These are phyloP conservation scores for Thermophis baileyi DNA, from an alignment of 2,113 vertebrate species.

Conservation along the genomic window DNA sequence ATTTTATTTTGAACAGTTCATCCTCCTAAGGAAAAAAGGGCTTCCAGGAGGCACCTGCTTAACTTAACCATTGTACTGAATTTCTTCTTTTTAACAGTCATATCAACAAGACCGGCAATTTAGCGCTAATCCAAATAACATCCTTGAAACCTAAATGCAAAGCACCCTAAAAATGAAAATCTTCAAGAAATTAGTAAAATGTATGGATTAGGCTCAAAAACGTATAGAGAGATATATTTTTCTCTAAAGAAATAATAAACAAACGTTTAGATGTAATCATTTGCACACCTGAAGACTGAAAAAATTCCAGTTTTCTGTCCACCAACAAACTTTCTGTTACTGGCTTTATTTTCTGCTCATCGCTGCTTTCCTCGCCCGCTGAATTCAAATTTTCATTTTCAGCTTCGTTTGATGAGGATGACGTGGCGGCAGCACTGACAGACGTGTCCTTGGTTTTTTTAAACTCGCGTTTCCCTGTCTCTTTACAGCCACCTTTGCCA, in stretches of 20 bases:
- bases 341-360: constrained; percentile 91
- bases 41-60: no score
- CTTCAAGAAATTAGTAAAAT: not conserved
- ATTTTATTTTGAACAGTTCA: not conserved
- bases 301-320: constrained; percentile 75
- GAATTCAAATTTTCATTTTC: constrained; percentile 72
- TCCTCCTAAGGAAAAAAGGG: not conserved
- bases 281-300: constrained; percentile 92
- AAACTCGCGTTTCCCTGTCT: constrained; percentile 65
- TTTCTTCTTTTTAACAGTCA: not conserved
- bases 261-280: not conserved
- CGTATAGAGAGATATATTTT: not conserved
- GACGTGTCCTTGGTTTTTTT: constrained; percentile 63
- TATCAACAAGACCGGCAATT: not conserved
- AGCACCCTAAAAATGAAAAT: not conserved
- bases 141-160: no score
- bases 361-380: constrained; percentile 78
- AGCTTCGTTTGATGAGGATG: constrained; percentile 71
- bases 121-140: not conserved
- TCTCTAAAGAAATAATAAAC: not conserved
- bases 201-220: not conserved
- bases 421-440: constrained; percentile 47
- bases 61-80: not conserved
- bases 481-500: constrained; percentile 58
- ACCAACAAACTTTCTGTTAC: constrained; percentile 80